A percentile compares a stretch with the other conserved stretches of the same genome.
Evolutionary conservation across 1,140 invertebrate genomes (phyloP).

Genomic region (Drosophila serrata): DNA sequence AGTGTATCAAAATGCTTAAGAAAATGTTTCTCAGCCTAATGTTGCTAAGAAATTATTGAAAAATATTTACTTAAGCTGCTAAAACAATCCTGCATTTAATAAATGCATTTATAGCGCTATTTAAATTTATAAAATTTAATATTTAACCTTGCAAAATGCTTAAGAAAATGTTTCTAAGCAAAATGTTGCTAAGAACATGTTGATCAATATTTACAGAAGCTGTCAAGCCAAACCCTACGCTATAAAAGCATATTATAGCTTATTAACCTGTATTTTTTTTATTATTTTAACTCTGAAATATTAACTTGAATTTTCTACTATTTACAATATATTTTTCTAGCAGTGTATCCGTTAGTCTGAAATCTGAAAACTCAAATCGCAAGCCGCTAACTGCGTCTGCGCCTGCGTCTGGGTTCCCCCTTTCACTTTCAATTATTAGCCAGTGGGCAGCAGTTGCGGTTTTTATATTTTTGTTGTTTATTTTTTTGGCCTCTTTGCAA

Average conservation of each 20-base stretch:
- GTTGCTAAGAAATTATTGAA: no score
- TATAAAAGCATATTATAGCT: no score
- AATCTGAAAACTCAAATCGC: slow-evolving; percentile 8
- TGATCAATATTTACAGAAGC: neutral
- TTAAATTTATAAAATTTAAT: no score
- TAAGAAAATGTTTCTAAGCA: neutral
- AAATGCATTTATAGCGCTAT: no score
- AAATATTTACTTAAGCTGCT: neutral
- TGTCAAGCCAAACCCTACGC: neutral
- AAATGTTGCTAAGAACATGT: no score
- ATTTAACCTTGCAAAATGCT: no score
- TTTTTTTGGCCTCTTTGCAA: slow-evolving; percentile 40
- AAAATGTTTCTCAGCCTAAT: neutral
- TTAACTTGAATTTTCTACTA: no score
- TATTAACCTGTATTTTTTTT: no score
- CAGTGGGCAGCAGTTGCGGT: slow-evolving; percentile 54
- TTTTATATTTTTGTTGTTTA: slow-evolving; percentile 10
- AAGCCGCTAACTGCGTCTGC: slow-evolving; percentile 19
- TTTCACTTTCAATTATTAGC: slow-evolving; percentile 77
- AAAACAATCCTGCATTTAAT: no score
- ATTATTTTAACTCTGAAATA: neutral
- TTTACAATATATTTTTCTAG: slow-evolving; percentile 9
- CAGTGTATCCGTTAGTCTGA: neutral
- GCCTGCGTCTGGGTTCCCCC: slow-evolving; percentile 45
- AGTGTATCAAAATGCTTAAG: no score